Base-by-base conservation (phyloP, 2,797 vertebrate genomes). In the Tenualosa thibaudeaui region DNA sequence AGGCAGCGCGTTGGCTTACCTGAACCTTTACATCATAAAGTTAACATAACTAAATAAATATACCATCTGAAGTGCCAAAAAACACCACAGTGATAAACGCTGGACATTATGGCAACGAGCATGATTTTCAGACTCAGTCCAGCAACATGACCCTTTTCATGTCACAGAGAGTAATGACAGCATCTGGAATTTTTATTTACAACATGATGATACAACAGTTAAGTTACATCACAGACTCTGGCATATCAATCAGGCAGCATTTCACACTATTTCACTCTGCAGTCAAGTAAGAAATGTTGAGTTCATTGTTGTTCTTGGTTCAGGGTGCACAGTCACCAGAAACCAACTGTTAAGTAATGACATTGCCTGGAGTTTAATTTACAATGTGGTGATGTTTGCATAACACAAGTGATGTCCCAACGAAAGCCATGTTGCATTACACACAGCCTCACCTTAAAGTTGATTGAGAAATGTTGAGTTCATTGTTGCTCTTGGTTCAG, bases 401-500 rank as follows among this genome's bases (percentile, higher is more conserved):
- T 56, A 3, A 22, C 54, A 56, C 17, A 56, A 22, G 54, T 22
- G 19, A 56, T 19, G 17, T 56, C 19, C 51, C 51, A 53, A 13
- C 51, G 13, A 53, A 13, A 15, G 3, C 51, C 51, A 15, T 13
- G 51, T 15, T 53, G 51, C 51, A 53, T 15, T 13, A 13, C 62
- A 65, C 62, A 65, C 24, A 65, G 5, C 9, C 62, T 9, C 5
- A 65, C 62, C 12, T 9, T 68, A 24, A 24, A 2, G 26, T 37
- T 24, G 1, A 37, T 10, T 31, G 62, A 53, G 0, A 19, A 56
- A 22, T 56, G 1, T 56, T 22, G 19, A 56, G 54, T 22, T 56
- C 54, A 22, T 22, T 51, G 19, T 56, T 56, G 54, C 19, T 56
- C n/a, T 62, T n/a, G 58, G 22, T 62, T 81, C 87, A 99, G 98